Conservation (phyloP, 2,113 vertebrate species). For the Indri indri region DNA sequence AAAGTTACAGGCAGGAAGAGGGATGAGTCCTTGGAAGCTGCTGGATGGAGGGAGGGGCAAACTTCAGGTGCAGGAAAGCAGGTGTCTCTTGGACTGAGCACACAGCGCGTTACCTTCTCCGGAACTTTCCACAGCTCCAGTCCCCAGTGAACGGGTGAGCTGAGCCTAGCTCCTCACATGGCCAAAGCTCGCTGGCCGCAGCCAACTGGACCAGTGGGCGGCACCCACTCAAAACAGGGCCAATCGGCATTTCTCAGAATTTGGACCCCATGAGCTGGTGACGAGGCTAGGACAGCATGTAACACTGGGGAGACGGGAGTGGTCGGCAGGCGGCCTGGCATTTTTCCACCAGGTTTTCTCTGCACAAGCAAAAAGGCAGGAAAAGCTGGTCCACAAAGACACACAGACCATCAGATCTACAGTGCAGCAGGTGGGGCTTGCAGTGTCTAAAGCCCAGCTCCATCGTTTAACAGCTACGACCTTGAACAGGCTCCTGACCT, state of each 20-base stretch:
- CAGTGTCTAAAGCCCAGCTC: neutral
- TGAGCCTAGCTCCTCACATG: too few species aligned
- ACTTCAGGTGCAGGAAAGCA: rapidly evolving
- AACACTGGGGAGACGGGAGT: rapidly evolving
- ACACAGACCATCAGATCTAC: rapidly evolving
- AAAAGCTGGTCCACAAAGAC: neutral
- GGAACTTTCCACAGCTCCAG: neutral
- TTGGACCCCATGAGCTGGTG: neutral
- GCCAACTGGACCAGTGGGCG: neutral
- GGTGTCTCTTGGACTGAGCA: neutral
- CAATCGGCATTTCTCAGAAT: neutral
- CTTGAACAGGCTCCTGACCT: neutral
- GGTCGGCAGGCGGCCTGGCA: neutral
- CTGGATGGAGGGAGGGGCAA: neutral
- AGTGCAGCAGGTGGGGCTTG: too few species aligned
- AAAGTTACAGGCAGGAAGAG: neutral
- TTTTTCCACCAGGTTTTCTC: neutral
- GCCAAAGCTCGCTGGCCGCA: neutral
- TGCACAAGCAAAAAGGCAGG: neutral
- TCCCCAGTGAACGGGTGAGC: neutral
- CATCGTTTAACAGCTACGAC: neutral
- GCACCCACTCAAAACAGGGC: neutral
- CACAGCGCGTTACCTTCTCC: neutral
- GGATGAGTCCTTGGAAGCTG: neutral
- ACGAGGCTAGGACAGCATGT: rapidly evolving